Evolutionary conservation across 2,888 invertebrate species (phyloP), one percentile per base, ranked within the genome.

Genomic region (Cerceris rybyensis): DNA sequence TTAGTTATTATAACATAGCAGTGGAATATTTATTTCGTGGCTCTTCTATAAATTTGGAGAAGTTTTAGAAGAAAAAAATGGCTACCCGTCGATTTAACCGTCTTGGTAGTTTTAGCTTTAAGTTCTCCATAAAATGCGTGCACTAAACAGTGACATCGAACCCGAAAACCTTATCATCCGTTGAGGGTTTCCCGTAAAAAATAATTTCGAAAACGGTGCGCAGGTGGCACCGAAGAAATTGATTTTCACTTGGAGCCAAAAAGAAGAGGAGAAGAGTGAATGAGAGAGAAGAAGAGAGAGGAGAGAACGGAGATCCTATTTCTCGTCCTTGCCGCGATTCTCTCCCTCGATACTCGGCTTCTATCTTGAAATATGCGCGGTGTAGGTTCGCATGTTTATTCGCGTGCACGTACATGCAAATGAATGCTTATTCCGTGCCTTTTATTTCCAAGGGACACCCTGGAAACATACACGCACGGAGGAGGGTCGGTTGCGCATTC

Each of bases 391-490:
- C 41, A 41, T 68, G 66, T 79, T 78, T 75, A 80, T 78, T 67
- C 75, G 54, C 65, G 28, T 63, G 69, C 72, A 75, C 81, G 76
- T 81, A 60, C 70, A 80, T 70, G 77, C 77, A 80, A 80, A 80
- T 77, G 68, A 66, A 70, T 64, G 50, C 69, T 69, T 60, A 69
- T 64, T 64, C 68, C 60, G 14, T 46, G 28, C 58, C 64, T 67
- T 74, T 63, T 70, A 78, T 70, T 70, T 70, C 70, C 42, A 61
- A 70, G 55, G 71, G 58, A 58, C 58, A 55, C 50, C 28, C 68
- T 42, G 41, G 39, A 13, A 49, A n/a, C 54, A 7, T 13, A 17
- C 17, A n/a, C 42, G 9, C 6, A n/a, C n/a, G 14, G 41, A 63
- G 1, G 49, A 8, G 6, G 14, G 17, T 41, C 50, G 49, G 50